Evolutionary conservation across 2,113 vertebrate genomes (phyloP).

Genomic region (Nycticryphes semicollaris): DNA sequence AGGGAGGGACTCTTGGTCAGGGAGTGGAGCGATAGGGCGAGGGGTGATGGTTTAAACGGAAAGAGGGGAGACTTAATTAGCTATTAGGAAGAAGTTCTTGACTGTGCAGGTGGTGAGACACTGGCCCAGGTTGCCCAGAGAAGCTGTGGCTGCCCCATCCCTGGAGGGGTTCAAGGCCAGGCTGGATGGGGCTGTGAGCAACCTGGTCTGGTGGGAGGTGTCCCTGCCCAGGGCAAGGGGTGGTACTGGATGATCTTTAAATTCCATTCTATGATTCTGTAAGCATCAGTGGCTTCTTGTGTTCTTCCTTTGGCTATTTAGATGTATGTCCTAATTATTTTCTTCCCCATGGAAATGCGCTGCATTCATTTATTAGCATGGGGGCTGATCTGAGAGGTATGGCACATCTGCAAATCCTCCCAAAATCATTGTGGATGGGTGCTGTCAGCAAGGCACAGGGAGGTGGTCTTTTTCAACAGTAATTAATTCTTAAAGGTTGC

Average conservation of each 20-base stretch:
- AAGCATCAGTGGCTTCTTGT: background rate
- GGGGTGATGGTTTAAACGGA: background rate
- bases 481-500: background rate
- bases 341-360: background rate
- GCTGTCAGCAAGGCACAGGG: accelerated
- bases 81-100: background rate
- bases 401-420: no score
- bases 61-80: background rate
- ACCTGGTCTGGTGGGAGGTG: background rate
- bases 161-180: background rate
- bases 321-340: background rate
- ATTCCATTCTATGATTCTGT: background rate
- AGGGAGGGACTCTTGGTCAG: background rate
- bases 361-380: background rate
- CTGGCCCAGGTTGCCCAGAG: background rate
- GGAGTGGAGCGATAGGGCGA: background rate
- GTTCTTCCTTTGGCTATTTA: no score
- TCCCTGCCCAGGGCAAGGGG: background rate
- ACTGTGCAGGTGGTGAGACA: background rate
- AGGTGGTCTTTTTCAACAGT: background rate
- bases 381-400: background rate
- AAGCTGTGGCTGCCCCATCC: background rate
- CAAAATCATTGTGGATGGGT: no score
- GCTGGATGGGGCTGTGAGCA: background rate
- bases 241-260: background rate